Base-by-base conservation (phyloP, 2,888 invertebrate species). In the Mesorhabditis spiculigera region DNA sequence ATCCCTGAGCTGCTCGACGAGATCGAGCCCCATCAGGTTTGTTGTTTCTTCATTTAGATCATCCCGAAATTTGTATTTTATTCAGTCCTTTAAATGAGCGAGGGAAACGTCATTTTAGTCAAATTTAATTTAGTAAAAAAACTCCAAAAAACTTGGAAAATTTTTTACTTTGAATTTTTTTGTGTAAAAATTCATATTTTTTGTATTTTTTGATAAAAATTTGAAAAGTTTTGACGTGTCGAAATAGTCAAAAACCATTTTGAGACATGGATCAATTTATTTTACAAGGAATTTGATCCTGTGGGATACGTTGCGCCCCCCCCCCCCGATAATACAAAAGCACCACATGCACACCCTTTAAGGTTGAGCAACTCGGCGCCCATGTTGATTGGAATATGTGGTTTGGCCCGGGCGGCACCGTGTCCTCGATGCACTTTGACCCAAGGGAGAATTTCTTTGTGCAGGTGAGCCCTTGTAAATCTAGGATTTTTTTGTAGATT, bases 331-430 rank as follows among this genome's bases (percentile, higher is more conserved):
- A 28, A 28, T 28, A 28, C 28, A 28, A 28, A 28, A 28, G 28
- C 28, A 28, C 28, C 28, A 28, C 13, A 64, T 64, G 43, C 42
- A 4, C 8, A n/a, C 13, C 13, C 4, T 28, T 28, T 28, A 28
- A 50, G n/a, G 58, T 50, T 10, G 58, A 50, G n/a, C 8, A 13
- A n/a, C 8, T 50, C 8, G 58, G 58, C 8, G n/a, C 8, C 8
- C 10, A 50, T n/a, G 28, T 87, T 41, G 93, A 95, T 84, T 91
- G 95, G 67, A 96, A 96, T 89, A 93, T 93, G 0, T 99, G 98
- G 96, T 92, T 96, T 86, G 98, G 98, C 3, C 97, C 98, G 0
- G 89, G 89, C 77, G 92, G 93, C 5, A 98, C 98, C 0, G 90
- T 97, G 4, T 96, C 97, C 0, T 96, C 97, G 0, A 88, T 97